Evolutionary conservation across 2,797 vertebrate genomes (phyloP).

Genomic region (Steatocranus sp.): DNA sequence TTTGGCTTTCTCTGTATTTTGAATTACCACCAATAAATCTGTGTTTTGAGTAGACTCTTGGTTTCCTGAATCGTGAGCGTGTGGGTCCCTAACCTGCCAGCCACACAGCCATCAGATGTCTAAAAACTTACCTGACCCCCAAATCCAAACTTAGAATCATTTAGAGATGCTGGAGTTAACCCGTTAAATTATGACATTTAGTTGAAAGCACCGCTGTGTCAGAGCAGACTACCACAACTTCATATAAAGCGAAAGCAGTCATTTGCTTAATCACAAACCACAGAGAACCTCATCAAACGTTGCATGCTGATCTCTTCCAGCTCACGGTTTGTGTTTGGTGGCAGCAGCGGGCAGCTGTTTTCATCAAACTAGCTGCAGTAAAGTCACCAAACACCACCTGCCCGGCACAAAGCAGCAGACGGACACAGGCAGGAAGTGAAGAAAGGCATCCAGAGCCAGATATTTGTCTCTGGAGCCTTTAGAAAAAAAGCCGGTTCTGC

Average conservation of each 20-base stretch:
- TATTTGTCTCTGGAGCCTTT: background rate
- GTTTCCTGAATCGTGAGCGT: background rate
- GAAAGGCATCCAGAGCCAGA: background rate
- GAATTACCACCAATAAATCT: background rate
- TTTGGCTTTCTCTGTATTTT: background rate
- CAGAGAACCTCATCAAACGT: background rate
- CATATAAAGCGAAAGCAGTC: background rate
- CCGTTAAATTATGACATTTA: background rate
- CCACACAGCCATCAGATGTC: background rate
- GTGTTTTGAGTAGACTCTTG: background rate
- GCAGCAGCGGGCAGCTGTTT: background rate
- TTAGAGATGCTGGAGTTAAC: background rate
- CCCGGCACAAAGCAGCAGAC: background rate
- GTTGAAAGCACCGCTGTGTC: background rate
- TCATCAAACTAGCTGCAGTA: background rate
- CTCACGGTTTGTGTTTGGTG: background rate
- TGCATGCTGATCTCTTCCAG: background rate
- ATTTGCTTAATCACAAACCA: background rate
- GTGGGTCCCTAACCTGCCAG: background rate
- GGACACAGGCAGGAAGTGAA: background rate
- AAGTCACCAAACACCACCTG: background rate
- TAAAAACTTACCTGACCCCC: background rate
- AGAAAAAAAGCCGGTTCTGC: background rate
- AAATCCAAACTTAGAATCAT: background rate
- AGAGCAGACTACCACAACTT: background rate